A percentile compares a stretch with the other conserved stretches of the same genome.
These are phyloP conservation scores for Ylistrum balloti DNA, from an alignment of 1,140 invertebrate species.

Conservation along the genomic window DNA sequence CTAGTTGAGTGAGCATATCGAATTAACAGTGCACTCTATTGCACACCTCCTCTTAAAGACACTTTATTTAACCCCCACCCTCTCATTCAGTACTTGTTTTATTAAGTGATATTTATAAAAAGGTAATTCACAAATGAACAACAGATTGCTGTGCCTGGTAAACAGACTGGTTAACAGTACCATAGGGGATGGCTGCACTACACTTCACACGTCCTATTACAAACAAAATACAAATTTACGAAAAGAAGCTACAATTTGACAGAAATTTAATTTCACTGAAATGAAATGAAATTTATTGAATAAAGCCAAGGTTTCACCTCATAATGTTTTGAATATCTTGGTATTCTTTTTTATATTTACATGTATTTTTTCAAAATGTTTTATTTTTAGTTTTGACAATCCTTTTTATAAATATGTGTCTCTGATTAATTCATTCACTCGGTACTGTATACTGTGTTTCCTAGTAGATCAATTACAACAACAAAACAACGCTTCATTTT, in stretches of 20 bases:
- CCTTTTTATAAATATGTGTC: too few species aligned
- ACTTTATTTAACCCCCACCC: conserved; percentile 31
- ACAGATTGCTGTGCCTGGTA: neutral
- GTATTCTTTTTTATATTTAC: too few species aligned
- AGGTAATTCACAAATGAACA: conserved; percentile 12
- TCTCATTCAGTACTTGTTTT: conserved; percentile 12
- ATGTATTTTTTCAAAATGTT: too few species aligned
- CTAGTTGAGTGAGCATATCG: conserved; percentile 31
- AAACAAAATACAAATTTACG: neutral
- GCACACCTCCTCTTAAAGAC: neutral
- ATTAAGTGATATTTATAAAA: conserved; percentile 1
- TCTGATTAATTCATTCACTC: too few species aligned
- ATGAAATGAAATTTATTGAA: too few species aligned
- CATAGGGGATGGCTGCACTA: neutral
- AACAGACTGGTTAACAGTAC: neutral
- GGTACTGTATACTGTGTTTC: too few species aligned
- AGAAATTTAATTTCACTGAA: too few species aligned
- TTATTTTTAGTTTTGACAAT: too few species aligned
- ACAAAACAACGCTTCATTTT: too few species aligned
- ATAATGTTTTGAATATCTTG: too few species aligned
- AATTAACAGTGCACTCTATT: conserved; percentile 34
- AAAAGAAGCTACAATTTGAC: neutral
- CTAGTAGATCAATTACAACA: too few species aligned
- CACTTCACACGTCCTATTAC: neutral
- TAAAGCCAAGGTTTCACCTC: too few species aligned